Evolutionary conservation across 2,888 invertebrate genomes (phyloP), one percentile per base, ranked within the genome.

Genomic region (Plemyria rubiginata): DNA sequence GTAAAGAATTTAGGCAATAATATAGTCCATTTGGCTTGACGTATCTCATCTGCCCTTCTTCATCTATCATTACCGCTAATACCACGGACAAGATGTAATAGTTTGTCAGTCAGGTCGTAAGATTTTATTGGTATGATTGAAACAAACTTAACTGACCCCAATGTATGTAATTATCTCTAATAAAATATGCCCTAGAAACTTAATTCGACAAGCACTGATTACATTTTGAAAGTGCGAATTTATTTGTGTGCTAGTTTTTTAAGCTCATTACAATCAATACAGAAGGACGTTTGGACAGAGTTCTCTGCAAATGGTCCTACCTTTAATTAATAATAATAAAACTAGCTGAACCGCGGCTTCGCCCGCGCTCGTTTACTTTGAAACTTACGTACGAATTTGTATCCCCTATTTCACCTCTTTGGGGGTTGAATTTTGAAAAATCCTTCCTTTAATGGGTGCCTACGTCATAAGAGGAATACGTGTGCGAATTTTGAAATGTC

Each of bases 31-130:
- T 22, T 22, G 1, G 2, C 22, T 38, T 11, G 11, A 40, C 15
- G 12, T 29, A 16, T 32, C 38, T 16, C 5, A 38, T 65, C 60
- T 58, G 22, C 13, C 4, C 9, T 16, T 50, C 36, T 51, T 76
- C 65, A 67, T 73, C 71, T 71, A 70, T 70, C 71, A 70, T 66
- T 71, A 65, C 60, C 36, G 63, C 62, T 77, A 77, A 78, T 77
- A 77, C 77, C 65, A 79, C 73, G 73, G 74, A 74, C 71, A 69
- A 80, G 77, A 77, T 43, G 74, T 75, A 79, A 72, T 75, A 75
- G 70, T 71, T 68, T 67, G 71, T 72, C 67, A 68, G 73, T 71
- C 64, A 71, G 67, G 72, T 70, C 67, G 70, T 74, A 59, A 67
- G 46, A 70, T 82, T 82, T 82, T 84, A 85, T 82, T 74, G 75